Conservation (phyloP, 2,113 vertebrate species). For the Opisthocomus hoazin region DNA sequence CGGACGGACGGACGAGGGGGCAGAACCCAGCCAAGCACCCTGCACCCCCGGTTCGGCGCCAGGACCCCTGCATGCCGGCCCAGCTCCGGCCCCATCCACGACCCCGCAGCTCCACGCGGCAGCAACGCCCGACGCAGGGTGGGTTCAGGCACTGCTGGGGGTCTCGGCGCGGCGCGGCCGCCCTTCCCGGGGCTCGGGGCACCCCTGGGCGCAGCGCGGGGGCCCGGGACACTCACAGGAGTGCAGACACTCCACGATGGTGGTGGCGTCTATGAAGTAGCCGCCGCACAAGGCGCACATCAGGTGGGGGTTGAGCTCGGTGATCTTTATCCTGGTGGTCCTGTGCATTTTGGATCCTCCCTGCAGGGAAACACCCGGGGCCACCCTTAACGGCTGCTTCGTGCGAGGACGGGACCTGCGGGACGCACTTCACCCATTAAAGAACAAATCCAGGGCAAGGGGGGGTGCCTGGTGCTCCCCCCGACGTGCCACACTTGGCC, state of each 20-base stretch:
- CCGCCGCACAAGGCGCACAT: constrained; percentile 89
- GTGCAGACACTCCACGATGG: constrained; percentile 94
- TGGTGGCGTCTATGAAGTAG: constrained; percentile 92
- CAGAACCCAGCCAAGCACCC: background rate
- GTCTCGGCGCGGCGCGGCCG: rapidly evolving
- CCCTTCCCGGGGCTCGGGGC: background rate
- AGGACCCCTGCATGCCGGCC: background rate
- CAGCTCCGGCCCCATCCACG: rapidly evolving
- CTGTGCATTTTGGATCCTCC: constrained; percentile 71
- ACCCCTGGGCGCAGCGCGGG: background rate
- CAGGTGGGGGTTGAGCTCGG: constrained; percentile 80
- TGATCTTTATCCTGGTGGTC: constrained; percentile 78
- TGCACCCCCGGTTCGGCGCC: rapidly evolving
- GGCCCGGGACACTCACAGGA: constrained; percentile 81
- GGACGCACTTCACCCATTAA: background rate
- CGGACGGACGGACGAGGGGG: background rate
- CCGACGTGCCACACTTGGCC: rapidly evolving
- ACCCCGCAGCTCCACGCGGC: rapidly evolving
- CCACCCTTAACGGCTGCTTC: rapidly evolving
- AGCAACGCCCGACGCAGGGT: rapidly evolving
- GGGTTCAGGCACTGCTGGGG: background rate
- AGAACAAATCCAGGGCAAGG: background rate
- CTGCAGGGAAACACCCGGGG: background rate
- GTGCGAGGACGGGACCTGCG: rapidly evolving
- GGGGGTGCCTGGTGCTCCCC: background rate